These are phyloP conservation scores for Schizaphis graminum DNA, from an alignment of 2,888 invertebrate species.

Conservation along the genomic window DNA sequence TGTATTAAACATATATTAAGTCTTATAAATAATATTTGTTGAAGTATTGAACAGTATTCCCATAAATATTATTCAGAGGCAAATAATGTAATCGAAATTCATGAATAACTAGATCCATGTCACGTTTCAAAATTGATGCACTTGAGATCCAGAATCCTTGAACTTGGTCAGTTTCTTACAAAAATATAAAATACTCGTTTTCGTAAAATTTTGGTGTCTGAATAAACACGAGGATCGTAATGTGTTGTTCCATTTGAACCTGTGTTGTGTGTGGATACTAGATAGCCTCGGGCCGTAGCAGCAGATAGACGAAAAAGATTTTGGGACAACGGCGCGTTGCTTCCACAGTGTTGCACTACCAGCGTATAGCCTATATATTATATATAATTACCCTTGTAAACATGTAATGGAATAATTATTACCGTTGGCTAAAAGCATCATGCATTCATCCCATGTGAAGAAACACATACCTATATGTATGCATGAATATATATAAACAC, in stretches of 20 bases:
- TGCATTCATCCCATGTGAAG: background rate
- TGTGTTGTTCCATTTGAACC: background rate
- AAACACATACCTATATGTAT: background rate
- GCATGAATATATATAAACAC: background rate
- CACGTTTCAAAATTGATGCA: background rate
- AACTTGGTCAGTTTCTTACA: background rate
- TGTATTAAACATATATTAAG: background rate
- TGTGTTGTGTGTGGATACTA: background rate
- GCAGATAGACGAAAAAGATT: background rate
- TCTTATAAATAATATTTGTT: background rate
- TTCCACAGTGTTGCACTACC: background rate
- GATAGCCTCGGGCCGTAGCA: background rate
- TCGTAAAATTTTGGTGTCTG: background rate
- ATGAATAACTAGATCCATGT: background rate
- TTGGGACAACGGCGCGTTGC: background rate
- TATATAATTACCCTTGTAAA: conserved; percentile 56
- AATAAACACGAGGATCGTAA: conserved; percentile 17
- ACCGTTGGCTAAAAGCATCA: conserved; percentile 35
- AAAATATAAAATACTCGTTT: conserved; percentile 1
- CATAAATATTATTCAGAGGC: background rate
- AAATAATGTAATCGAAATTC: background rate
- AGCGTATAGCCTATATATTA: background rate
- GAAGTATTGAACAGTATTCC: background rate
- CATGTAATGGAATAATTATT: conserved; percentile 54
- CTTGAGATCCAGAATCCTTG: background rate